These are phyloP conservation scores for Pangasius krempfi DNA, from an alignment of 2,797 vertebrate genomes.

Conservation along the genomic window DNA sequence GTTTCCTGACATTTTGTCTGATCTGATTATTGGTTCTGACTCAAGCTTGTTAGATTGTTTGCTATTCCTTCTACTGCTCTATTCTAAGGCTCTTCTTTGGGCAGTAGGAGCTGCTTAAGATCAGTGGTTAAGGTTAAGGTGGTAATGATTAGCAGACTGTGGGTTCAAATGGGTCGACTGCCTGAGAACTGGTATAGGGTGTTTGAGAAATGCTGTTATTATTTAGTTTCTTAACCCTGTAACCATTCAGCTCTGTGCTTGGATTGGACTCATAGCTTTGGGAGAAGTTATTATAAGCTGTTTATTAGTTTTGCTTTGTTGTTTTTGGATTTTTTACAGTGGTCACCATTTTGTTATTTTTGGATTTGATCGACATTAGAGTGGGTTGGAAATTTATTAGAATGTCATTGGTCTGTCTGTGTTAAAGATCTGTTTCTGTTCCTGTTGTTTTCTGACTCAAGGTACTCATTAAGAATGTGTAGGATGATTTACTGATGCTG, in stretches of 20 bases:
- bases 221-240: background rate
- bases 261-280: background rate
- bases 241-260: background rate
- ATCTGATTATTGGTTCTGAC: slow-evolving; percentile 28
- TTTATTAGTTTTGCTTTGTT: background rate
- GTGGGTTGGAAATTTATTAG: background rate
- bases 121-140: background rate
- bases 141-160: slow-evolving; percentile 11
- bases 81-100: background rate
- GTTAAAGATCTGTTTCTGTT: background rate
- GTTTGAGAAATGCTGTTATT: background rate
- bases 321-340: background rate
- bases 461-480: background rate
- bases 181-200: background rate
- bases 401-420: background rate
- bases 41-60: slow-evolving; percentile 8
- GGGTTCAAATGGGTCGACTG: background rate
- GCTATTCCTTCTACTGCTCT: background rate
- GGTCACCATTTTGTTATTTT: background rate
- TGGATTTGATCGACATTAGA: background rate
- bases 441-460: background rate
- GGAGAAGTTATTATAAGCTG: background rate
- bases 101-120: background rate
- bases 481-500: background rate
- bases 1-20: slow-evolving; percentile 35